Conservation (phyloP, 1,140 invertebrate species). For the Maconellicoccus hirsutus region DNA sequence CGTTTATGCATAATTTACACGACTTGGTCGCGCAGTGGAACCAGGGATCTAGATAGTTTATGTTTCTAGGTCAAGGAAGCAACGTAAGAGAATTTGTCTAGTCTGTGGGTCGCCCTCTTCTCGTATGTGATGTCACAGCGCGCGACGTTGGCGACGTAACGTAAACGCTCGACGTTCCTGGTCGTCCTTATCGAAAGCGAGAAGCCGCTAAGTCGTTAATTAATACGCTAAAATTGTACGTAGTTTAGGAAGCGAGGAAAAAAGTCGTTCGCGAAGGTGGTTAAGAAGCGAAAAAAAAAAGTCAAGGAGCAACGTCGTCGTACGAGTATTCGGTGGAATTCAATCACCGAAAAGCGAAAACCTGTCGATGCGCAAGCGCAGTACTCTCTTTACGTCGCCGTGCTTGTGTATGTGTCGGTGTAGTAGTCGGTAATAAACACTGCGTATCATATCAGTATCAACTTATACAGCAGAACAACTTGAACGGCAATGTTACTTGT, state of each 20-base stretch:
- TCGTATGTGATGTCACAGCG: not conserved
- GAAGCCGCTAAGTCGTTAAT: not conserved
- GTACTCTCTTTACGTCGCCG: not conserved
- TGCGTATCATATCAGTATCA: not conserved
- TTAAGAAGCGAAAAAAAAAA: conserved; percentile 1
- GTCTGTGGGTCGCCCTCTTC: not conserved
- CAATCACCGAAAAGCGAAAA: not conserved
- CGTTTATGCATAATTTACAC: no score
- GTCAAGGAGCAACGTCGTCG: not conserved
- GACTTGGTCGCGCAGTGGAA: no score
- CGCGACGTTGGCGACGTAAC: not conserved
- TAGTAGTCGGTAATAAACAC: no score
- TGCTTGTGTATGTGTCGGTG: no score
- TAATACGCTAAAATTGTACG: not conserved
- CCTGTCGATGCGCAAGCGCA: not conserved
- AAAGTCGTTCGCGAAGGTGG: not conserved
- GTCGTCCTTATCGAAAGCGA: not conserved
- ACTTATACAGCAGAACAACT: not conserved
- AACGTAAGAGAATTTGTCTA: not conserved
- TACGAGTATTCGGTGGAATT: not conserved
- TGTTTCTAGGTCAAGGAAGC: not conserved
- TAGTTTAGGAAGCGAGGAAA: no score
- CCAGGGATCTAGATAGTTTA: not conserved
- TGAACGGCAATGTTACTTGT: not conserved
- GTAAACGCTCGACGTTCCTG: not conserved